Conservation (phyloP, 2,888 invertebrate genomes). For the Noctua pronuba region DNA sequence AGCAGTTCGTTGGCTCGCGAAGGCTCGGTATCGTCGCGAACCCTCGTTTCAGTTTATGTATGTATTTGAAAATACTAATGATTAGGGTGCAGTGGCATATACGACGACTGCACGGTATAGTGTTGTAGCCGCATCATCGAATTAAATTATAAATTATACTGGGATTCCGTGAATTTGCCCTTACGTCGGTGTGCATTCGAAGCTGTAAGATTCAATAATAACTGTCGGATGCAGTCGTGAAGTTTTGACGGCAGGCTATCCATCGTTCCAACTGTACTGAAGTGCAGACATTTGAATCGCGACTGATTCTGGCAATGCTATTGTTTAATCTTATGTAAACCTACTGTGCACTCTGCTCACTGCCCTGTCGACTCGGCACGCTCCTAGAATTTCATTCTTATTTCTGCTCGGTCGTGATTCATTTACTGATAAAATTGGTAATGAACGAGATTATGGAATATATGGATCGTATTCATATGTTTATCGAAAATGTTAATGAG, state of each 20-base stretch:
- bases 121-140: conserved; percentile 36
- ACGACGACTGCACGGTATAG: conserved; percentile 36
- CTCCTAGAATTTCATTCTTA: conserved; percentile 61
- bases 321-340: conserved; percentile 66
- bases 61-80: conserved; percentile 37
- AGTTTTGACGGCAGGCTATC: conserved; percentile 46
- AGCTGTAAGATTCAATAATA: conserved; percentile 54
- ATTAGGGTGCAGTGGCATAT: conserved; percentile 22
- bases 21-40: conserved; percentile 19
- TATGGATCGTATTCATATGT: conserved; percentile 55
- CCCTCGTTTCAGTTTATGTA: conserved; percentile 33
- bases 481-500: conserved; percentile 44
- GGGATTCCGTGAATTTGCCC: conserved; percentile 30
- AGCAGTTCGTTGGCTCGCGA: conserved; percentile 15
- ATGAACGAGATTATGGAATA: conserved; percentile 54
- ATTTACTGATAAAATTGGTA: conserved; percentile 70
- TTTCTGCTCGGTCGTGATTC: conserved; percentile 62
- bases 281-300: conserved; percentile 26
- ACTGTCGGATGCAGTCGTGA: conserved; percentile 50
- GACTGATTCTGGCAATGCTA: conserved; percentile 52
- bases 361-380: conserved; percentile 74
- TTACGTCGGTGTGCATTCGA: conserved; percentile 48
- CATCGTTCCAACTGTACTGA: conserved; percentile 25
- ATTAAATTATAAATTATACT: conserved; percentile 37
- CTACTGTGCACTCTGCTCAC: conserved; percentile 74